These are phyloP conservation scores for Rafetus swinhoei DNA, from an alignment of 2,113 vertebrate species.

Conservation along the genomic window DNA sequence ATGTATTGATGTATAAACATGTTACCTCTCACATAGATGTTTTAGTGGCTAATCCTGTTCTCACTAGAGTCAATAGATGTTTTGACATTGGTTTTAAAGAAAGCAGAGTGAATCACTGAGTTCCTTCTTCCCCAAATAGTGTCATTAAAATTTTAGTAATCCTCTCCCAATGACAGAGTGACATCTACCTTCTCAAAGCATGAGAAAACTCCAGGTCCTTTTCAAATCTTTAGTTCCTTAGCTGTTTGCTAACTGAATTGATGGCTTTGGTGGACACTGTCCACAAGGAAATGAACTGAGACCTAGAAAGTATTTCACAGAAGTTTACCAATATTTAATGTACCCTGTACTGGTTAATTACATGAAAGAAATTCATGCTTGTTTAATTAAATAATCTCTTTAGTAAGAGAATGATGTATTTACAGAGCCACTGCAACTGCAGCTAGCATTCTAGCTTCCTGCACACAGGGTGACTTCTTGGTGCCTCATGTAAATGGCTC, in stretches of 20 bases:
- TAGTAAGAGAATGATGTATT: not conserved
- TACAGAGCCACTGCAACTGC: not conserved
- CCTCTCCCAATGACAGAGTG: not conserved
- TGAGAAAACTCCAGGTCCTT: not conserved
- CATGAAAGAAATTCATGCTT: too few species aligned
- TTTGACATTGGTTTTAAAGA: not conserved
- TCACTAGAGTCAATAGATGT: not conserved
- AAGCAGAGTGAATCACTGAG: not conserved
- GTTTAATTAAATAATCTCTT: not conserved
- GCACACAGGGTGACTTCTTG: not conserved
- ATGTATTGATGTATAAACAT: not conserved
- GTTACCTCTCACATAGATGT: not conserved
- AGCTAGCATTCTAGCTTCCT: not conserved
- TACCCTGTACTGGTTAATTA: not conserved
- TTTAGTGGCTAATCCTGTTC: not conserved
- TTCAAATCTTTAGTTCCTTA: not conserved
- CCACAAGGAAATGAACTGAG: slow-evolving; percentile 33
- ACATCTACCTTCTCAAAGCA: not conserved
- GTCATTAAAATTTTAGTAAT: not conserved
- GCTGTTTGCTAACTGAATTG: not conserved
- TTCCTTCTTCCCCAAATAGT: not conserved
- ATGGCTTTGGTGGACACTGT: slow-evolving; percentile 23
- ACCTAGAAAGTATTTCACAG: slow-evolving; percentile 53
- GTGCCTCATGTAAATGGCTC: not conserved
- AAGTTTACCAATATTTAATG: not conserved